Evolutionary conservation across 2,888 invertebrate species (phyloP), one percentile per base, ranked within the genome.

Genomic region (Acronicta alni): DNA sequence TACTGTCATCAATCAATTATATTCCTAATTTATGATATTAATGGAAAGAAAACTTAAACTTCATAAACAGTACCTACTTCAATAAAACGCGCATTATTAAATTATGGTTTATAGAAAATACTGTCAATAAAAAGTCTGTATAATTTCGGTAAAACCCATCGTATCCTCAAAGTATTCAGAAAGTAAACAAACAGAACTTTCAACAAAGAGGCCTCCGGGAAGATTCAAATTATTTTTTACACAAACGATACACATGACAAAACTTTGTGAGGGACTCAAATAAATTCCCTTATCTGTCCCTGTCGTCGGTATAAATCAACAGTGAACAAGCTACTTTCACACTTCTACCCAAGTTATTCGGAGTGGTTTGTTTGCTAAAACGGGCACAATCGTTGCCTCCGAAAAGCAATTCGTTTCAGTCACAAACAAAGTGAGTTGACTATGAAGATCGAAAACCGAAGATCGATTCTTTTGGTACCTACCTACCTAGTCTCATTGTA

Each of bases 301-400:
- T 81, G 80, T 82, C 83, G 79, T 83, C 79, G 82, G 81, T 87
- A 87, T 88, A 85, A 87, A 89, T 86, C 86, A 83, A 75, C 73
- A 77, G 60, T 78, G 82, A 83, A 86, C 79, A 79, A 81, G 79
- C 77, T 71, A 80, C 82, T 86, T 83, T 79, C 78, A 79, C 80
- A 83, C 82, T 84, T 85, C 78, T 76, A 72, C 70, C 69, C 72
- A 84, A 82, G 80, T 83, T 84, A 72, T 68, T 78, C 72, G 57
- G 62, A 82, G 82, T 79, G 83, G 83, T 86, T 89, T 88, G 86
- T 87, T 88, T 84, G 82, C 75, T 74, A 79, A 67, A 83, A 83
- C 78, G 81, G 77, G 77, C 82, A 82, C 74, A 85, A 83, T 71
- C 84, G 81, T 74, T 75, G 75, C 75, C 73, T 77, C 72, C 71